Evolutionary conservation across 1,140 invertebrate species (phyloP).

Genomic region (Temnothorax longispinosus): DNA sequence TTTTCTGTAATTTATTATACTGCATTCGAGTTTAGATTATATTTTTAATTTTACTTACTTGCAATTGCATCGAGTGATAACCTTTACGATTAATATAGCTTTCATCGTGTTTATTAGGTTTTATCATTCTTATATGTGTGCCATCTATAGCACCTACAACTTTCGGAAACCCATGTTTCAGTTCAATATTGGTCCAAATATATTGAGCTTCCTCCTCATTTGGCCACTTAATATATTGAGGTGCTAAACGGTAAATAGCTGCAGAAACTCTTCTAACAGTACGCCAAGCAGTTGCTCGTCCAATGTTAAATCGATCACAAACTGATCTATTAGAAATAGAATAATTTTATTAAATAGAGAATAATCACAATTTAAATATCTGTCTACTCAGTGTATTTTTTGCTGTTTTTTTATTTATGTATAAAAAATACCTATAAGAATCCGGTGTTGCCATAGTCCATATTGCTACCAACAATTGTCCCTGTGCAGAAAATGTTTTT

Average conservation of each 20-base stretch:
- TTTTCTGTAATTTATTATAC: no score
- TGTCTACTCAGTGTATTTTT: no score
- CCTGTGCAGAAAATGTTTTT: background rate
- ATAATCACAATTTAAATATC: no score
- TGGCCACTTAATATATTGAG: slow-evolving; percentile 19
- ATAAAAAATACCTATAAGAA: slow-evolving; percentile 6
- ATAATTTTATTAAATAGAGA: no score
- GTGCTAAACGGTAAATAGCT: slow-evolving; percentile 13
- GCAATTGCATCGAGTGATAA: background rate
- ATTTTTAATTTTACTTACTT: background rate
- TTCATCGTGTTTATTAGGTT: background rate
- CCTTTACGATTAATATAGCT: background rate
- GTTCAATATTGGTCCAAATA: background rate
- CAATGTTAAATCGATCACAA: slow-evolving; percentile 5
- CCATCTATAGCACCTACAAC: background rate
- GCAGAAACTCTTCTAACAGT: background rate
- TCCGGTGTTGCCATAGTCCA: slow-evolving; percentile 16
- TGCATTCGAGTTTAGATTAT: background rate
- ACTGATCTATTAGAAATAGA: background rate
- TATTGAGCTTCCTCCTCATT: background rate
- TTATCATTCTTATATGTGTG: background rate
- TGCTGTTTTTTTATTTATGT: background rate
- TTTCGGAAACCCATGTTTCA: slow-evolving; percentile 1
- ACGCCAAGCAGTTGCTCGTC: slow-evolving; percentile 25
- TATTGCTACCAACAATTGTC: background rate